A percentile compares a stretch with the other conserved stretches of the same genome.
These are phyloP conservation scores for Glyptemys insculpta DNA, from an alignment of 2,797 vertebrate species.

Conservation along the genomic window DNA sequence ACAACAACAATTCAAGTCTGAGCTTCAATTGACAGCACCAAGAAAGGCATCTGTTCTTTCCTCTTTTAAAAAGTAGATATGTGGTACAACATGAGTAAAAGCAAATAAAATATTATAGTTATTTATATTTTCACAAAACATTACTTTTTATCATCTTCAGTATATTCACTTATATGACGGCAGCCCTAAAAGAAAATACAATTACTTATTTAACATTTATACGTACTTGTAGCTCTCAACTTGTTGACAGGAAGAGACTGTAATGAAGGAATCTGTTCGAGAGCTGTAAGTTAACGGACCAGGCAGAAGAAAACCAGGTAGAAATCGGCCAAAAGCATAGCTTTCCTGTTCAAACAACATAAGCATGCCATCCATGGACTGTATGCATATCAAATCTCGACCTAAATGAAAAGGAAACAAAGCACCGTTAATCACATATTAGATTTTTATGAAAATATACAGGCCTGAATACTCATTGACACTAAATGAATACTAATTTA, in stretches of 20 bases:
- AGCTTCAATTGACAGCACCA: not conserved
- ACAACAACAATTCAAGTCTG: not conserved
- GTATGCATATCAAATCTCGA: constrained; percentile 95
- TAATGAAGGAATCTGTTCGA: constrained; percentile 95
- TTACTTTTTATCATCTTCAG: not conserved
- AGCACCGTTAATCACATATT: not conserved
- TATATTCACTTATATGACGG: not conserved
- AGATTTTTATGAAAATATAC: not conserved
- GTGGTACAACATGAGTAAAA: not conserved
- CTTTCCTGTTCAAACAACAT: constrained; percentile 99
- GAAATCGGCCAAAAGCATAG: constrained; percentile 93
- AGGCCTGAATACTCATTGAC: not conserved
- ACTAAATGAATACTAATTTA: not conserved
- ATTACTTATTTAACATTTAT: not conserved
- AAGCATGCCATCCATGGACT: constrained; percentile 98
- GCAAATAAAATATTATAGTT: not conserved
- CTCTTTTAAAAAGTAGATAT: not conserved
- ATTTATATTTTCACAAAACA: not conserved
- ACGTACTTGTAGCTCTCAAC: constrained; percentile 97
- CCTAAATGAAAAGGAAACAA: constrained; percentile 81
- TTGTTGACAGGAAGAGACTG: constrained; percentile 91
- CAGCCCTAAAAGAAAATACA: not conserved
- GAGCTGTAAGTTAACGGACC: constrained; percentile 92
- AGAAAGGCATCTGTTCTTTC: not conserved
- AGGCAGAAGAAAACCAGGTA: constrained; percentile 95